These are phyloP conservation scores for Leptopterna dolabrata DNA, from an alignment of 2,888 invertebrate species.

Conservation along the genomic window DNA sequence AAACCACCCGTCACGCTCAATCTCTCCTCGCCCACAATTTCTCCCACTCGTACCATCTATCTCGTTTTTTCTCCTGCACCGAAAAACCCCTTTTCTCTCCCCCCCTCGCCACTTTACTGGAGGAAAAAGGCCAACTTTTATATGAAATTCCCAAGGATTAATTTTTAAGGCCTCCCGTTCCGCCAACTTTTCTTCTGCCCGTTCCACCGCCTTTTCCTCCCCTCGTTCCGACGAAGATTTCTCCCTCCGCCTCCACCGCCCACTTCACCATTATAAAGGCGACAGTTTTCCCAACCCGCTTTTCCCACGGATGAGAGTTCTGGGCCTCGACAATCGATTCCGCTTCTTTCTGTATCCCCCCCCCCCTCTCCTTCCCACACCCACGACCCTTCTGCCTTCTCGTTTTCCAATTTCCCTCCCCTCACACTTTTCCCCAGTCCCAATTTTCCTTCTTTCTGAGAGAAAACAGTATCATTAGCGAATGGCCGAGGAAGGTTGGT, in stretches of 20 bases:
- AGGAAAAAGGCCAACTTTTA: constrained; percentile 57
- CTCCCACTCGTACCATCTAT: constrained; percentile 31
- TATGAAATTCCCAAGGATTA: constrained; percentile 60
- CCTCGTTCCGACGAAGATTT: not conserved
- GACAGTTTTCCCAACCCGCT: constrained; percentile 37
- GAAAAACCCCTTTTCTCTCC: not conserved
- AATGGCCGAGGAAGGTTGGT: not conserved
- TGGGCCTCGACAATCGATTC: constrained; percentile 25
- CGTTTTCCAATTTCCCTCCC: not conserved
- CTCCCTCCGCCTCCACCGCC: not conserved
- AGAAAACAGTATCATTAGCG: not conserved
- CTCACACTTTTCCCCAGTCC: not conserved
- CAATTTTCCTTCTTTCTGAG: not conserved
- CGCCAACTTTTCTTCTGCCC: not conserved
- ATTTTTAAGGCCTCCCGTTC: constrained; percentile 55
- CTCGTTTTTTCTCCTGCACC: not conserved
- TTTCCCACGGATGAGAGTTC: not conserved
- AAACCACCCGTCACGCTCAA: constrained; percentile 47
- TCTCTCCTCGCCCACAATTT: constrained; percentile 12
- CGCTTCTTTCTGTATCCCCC: not conserved
- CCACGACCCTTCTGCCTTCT: not conserved
- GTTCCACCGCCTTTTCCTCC: constrained; percentile 6
- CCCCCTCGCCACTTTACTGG: not conserved
- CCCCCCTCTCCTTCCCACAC: not conserved
- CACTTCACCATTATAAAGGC: constrained; percentile 31